Evolutionary conservation across 1,140 invertebrate species (phyloP).

Genomic region (Cephus cinctus): DNA sequence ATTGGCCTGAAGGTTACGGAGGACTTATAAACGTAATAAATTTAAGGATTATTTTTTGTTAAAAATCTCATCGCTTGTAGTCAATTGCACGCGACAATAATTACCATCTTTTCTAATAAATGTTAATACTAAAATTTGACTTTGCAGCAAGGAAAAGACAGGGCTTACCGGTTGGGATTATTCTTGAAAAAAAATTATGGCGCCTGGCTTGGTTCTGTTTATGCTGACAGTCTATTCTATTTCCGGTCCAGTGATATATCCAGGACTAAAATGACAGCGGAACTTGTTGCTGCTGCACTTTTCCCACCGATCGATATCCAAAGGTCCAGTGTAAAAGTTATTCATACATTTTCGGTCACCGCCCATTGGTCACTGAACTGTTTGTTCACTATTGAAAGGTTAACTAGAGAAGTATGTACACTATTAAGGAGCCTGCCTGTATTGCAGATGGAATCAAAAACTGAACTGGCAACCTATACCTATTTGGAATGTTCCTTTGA

Average conservation of each 20-base stretch:
- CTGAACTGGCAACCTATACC: not conserved
- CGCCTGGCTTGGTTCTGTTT: slow-evolving; percentile 36
- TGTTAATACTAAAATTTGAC: no score
- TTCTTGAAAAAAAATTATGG: slow-evolving; percentile 40
- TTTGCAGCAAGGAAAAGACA: slow-evolving; percentile 43
- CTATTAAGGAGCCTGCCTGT: not conserved
- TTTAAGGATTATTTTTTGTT: no score
- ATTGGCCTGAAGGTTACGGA: slow-evolving; percentile 27
- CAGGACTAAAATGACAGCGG: slow-evolving; percentile 66
- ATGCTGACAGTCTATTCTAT: slow-evolving; percentile 46
- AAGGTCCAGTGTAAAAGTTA: no score
- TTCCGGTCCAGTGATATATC: slow-evolving; percentile 57
- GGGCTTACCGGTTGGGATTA: slow-evolving; percentile 45
- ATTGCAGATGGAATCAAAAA: not conserved
- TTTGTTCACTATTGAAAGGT: slow-evolving; percentile 30
- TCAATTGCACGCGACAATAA: no score
- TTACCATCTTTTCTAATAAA: no score
- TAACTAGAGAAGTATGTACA: not conserved
- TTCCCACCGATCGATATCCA: slow-evolving; percentile 56
- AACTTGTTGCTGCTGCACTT: slow-evolving; percentile 63
- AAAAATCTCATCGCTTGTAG: no score
- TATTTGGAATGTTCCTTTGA: no score
- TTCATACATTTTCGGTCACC: no score
- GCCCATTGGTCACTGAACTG: no score
- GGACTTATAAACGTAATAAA: slow-evolving; percentile 19